phyloP scores from a whole-genome alignment of 2,888 invertebrate species.

The Nemoura dubitans region DNA sequence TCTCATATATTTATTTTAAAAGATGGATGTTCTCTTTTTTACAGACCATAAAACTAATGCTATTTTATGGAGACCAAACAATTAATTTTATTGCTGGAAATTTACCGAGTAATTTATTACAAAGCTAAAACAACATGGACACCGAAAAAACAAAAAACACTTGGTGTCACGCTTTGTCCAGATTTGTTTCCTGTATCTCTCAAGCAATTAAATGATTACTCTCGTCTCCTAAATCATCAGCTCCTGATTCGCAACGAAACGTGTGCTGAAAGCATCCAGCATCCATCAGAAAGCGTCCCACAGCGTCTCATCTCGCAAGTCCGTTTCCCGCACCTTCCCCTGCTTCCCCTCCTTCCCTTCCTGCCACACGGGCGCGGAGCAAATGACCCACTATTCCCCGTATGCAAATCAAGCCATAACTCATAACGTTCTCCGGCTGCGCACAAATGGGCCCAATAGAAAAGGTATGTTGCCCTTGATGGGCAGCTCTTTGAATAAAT shows the following conservation, averaged over 20 bases:
- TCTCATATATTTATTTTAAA: neutral
- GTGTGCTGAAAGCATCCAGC: neutral
- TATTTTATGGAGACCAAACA: neutral
- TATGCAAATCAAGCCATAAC: conserved; percentile 7
- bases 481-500: neutral
- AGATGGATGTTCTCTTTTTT: neutral
- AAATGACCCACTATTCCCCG: neutral
- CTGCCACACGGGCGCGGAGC: neutral
- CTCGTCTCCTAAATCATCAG: no score
- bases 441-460: conserved; percentile 4
- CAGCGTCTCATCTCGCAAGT: neutral
- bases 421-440: neutral
- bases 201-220: neutral
- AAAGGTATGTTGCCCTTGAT: neutral
- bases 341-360: no score
- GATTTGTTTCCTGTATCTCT: neutral
- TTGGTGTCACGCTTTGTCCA: neutral
- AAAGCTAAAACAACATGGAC: neutral
- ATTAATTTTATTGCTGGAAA: neutral
- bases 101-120: conserved; percentile 4
- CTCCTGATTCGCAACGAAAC: neutral
- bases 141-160: neutral
- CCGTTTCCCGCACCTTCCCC: neutral
- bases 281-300: no score
- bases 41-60: conserved; percentile 4